A percentile compares a stretch with the other conserved stretches of the same genome.
These are phyloP conservation scores for Andrena flavipes DNA, from an alignment of 2,888 invertebrate genomes.

Conservation along the genomic window DNA sequence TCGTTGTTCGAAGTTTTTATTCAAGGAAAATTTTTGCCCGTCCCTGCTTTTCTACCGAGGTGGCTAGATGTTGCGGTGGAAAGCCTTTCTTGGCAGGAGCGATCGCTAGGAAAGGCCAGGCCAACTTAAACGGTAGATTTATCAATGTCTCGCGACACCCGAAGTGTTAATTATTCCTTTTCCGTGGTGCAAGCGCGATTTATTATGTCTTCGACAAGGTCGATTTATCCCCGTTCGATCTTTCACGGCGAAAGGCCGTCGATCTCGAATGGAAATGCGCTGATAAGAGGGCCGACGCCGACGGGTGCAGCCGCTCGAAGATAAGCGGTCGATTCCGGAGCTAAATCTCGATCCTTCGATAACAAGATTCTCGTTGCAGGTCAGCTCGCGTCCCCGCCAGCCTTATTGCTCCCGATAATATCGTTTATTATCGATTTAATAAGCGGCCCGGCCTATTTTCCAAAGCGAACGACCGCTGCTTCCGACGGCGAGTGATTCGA, in stretches of 20 bases:
- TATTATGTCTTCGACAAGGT: neutral
- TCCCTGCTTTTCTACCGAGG: too few relatives aligned
- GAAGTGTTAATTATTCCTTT: constrained; percentile 28
- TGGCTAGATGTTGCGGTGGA: too few relatives aligned
- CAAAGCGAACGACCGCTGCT: constrained; percentile 27
- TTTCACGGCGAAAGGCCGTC: neutral
- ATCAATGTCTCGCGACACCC: too few relatives aligned
- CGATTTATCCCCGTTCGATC: neutral
- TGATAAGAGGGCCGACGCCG: constrained; percentile 4
- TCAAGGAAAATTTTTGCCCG: too few relatives aligned
- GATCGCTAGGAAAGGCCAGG: too few relatives aligned
- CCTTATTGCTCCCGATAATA: constrained; percentile 48
- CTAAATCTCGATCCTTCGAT: constrained; percentile 46
- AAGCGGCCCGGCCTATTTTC: constrained; percentile 42
- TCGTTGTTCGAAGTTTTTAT: neutral
- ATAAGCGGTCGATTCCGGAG: constrained; percentile 25
- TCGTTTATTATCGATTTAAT: constrained; percentile 64
- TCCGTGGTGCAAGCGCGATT: constrained; percentile 1
- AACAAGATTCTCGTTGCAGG: constrained; percentile 37
- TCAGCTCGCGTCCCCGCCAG: neutral
- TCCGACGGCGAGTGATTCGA: constrained; percentile 33
- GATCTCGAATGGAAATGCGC: constrained; percentile 24
- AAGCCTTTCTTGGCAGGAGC: too few relatives aligned
- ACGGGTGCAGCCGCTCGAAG: neutral
- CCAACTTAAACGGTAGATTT: too few relatives aligned